phyloP scores from a whole-genome alignment of 2,797 vertebrate genomes.

The Eulemur rubriventer region DNA sequence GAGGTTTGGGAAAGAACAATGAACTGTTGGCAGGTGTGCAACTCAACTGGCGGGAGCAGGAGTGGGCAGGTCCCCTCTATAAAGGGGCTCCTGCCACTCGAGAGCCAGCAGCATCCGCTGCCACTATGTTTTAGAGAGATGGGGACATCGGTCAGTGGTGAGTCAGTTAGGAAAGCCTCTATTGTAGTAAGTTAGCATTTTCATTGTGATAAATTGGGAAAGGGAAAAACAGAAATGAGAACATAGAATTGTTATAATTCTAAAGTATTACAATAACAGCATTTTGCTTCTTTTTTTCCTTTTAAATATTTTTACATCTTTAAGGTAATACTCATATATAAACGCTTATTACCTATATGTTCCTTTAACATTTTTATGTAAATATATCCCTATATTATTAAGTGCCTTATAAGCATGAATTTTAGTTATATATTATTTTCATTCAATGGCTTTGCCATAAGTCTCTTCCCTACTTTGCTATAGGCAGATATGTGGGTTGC shows the following conservation, averaged over 20 bases:
- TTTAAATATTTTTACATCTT: background rate
- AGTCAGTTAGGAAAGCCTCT: background rate
- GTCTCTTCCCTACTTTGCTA: background rate
- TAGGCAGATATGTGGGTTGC: background rate
- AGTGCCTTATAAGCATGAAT: background rate
- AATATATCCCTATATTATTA: background rate
- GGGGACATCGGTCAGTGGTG: background rate
- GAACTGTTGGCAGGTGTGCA: constrained; percentile 49
- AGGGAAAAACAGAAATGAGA: background rate
- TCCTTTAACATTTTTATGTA: background rate
- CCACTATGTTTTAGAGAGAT: background rate
- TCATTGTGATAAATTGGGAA: background rate
- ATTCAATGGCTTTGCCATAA: background rate
- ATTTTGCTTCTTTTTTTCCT: background rate
- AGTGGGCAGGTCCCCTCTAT: background rate
- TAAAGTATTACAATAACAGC: background rate
- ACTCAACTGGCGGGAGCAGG: background rate
- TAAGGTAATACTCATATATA: background rate
- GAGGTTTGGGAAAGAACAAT: background rate
- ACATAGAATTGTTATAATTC: background rate
- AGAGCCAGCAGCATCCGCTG: background rate
- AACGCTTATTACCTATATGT: background rate
- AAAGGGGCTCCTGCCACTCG: background rate
- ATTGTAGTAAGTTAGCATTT: background rate
- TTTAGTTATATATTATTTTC: background rate